Evolutionary conservation across 23 tunicate genomes (phyloP).

Genomic region (Halocynthia aurantium): DNA sequence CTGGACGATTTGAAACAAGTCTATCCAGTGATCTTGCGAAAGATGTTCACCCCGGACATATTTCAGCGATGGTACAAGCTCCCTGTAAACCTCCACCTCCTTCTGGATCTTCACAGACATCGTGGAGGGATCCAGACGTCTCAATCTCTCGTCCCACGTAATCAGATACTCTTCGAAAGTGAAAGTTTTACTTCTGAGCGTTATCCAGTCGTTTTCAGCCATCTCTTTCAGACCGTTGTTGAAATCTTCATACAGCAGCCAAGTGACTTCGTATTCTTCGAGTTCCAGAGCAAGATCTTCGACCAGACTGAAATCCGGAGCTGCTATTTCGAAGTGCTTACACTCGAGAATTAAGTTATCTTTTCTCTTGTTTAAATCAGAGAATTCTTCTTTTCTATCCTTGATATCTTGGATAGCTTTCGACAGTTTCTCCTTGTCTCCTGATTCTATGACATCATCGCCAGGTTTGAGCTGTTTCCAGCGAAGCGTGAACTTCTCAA

Average conservation of each 20-base stretch:
- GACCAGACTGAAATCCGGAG: conserved; percentile 52
- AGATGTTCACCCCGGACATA: conserved; percentile 87
- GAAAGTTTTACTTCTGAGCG: conserved; percentile 60
- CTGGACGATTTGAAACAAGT: conserved; percentile 84
- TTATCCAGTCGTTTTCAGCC: conserved; percentile 77
- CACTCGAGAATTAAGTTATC: conserved; percentile 68
- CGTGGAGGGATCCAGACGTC: conserved; percentile 50
- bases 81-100: conserved; percentile 61
- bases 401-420: conserved; percentile 63
- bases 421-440: conserved; percentile 44
- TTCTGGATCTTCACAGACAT: conserved; percentile 78
- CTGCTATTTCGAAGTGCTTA: conserved; percentile 60
- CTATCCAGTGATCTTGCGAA: conserved; percentile 96
- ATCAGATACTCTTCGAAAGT: conserved; percentile 66
- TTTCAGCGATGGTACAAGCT: conserved; percentile 66
- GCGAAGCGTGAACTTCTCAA: conserved; percentile 61
- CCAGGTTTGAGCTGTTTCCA: conserved; percentile 94
- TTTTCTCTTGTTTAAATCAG: conserved; percentile 46
- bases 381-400: conserved; percentile 72
- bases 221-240: conserved; percentile 54
- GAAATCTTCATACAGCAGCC: conserved; percentile 86
- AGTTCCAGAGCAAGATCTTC: conserved; percentile 61
- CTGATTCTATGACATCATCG: conserved; percentile 78
- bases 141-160: conserved; percentile 74
- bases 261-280: conserved; percentile 60